A percentile compares a stretch with the other conserved stretches of the same genome.
Conservation (phyloP, 2,797 vertebrate species). For the Simalia tracyae region DNA sequence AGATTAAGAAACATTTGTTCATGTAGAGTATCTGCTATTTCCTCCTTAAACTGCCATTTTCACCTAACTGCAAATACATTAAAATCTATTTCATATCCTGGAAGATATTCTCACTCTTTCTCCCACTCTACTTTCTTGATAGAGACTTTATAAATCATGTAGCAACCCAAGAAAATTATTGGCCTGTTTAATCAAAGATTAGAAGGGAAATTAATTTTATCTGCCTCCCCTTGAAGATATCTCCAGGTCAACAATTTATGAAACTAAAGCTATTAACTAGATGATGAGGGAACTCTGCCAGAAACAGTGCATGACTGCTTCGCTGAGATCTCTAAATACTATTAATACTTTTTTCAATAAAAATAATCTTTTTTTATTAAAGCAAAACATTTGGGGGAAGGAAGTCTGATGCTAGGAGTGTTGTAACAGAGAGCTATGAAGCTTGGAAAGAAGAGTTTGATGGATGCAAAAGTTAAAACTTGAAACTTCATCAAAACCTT, state of each 20-base stretch:
- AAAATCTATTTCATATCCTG: not conserved
- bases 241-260: slow-evolving; percentile 53
- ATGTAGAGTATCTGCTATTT: accelerated
- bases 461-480: not conserved
- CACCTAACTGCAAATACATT: not conserved
- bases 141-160: slow-evolving; percentile 3
- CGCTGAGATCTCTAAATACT: slow-evolving; percentile 50
- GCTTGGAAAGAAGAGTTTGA: not conserved
- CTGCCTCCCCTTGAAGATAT: slow-evolving; percentile 40
- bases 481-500: not conserved
- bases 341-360: slow-evolving; percentile 49
- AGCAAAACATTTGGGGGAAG: slow-evolving; percentile 21
- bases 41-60: slow-evolving; percentile 2
- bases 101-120: slow-evolving; percentile 5
- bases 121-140: slow-evolving; percentile 1
- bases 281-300: slow-evolving; percentile 52
- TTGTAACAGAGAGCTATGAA: not conserved
- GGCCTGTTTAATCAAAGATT: slow-evolving; percentile 48
- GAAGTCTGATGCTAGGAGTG: slow-evolving; percentile 5
- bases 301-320: slow-evolving; percentile 46
- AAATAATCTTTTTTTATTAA: slow-evolving; percentile 57
- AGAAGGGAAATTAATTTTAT: slow-evolving; percentile 52
- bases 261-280: slow-evolving; percentile 58
- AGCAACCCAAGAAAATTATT: slow-evolving; percentile 31
- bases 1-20: slow-evolving; percentile 11